A percentile compares a stretch with the other conserved stretches of the same genome.
Evolutionary conservation across 2,113 vertebrate genomes (phyloP).

Genomic region (Pipra filicauda): DNA sequence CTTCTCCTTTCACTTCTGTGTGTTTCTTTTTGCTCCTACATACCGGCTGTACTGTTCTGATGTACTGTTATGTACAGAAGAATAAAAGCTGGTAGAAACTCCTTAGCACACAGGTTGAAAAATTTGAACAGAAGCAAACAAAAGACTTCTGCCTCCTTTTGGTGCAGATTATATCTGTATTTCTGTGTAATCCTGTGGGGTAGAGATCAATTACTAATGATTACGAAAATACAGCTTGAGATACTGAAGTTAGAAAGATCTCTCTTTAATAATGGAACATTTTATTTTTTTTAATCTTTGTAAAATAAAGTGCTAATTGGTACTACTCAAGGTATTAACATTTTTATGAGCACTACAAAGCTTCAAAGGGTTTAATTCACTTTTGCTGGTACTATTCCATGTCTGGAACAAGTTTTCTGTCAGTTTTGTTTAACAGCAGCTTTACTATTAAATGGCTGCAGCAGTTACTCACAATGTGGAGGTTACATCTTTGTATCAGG

Average conservation of each 20-base stretch:
- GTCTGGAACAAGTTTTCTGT: neutral
- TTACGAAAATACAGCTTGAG: neutral
- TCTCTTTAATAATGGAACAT: neutral
- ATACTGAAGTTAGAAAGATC: neutral
- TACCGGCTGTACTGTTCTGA: neutral
- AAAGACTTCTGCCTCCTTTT: neutral
- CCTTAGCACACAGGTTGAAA: fast-evolving
- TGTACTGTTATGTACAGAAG: neutral
- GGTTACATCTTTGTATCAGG: neutral
- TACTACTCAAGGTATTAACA: neutral
- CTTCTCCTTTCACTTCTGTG: neutral
- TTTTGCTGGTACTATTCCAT: neutral
- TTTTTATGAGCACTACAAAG: neutral
- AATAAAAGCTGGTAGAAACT: neutral
- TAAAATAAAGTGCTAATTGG: neutral
- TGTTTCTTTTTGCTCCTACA: neutral
- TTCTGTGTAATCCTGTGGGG: neutral
- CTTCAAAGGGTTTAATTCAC: neutral
- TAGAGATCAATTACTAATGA: neutral
- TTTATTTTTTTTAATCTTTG: neutral
- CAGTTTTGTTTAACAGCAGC: neutral
- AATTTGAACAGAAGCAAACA: neutral
- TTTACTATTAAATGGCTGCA: neutral
- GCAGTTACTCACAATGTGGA: neutral
- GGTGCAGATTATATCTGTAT: neutral